Percentiles rank a stretch among this genome's conserved stretches.
These are phyloP conservation scores for Brachystomella parvula DNA, from an alignment of 1,140 invertebrate genomes.

Conservation along the genomic window DNA sequence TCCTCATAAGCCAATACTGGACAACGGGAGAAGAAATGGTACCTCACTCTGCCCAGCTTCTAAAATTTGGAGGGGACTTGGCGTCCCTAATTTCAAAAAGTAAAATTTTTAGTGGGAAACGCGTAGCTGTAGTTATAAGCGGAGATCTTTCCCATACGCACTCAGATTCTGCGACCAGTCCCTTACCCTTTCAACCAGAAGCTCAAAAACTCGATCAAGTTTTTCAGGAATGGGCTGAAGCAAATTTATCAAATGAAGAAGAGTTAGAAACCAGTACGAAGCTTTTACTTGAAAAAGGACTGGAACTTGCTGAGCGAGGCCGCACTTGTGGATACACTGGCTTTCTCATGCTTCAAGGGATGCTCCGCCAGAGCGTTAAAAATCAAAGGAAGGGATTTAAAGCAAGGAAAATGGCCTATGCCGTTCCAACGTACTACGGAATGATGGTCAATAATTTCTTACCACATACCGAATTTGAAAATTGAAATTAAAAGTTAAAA, in stretches of 20 bases:
- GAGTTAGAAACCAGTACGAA: background rate
- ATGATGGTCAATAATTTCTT: slow-evolving; percentile 19
- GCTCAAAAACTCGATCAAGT: slow-evolving; percentile 16
- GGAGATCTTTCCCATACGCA: slow-evolving; percentile 28
- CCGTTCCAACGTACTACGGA: slow-evolving; percentile 28
- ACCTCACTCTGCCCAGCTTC: slow-evolving; percentile 1
- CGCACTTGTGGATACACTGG: slow-evolving; percentile 28
- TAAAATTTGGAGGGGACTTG: slow-evolving; percentile 22
- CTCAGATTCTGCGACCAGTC: slow-evolving; percentile 22
- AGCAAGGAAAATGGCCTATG: slow-evolving; percentile 13
- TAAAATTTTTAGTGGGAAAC: slow-evolving; percentile 8
- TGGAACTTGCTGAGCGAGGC: slow-evolving; percentile 1
- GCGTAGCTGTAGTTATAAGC: slow-evolving; percentile 26
- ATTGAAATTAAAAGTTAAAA: too few species aligned
- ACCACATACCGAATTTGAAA: background rate
- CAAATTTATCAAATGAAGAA: background rate
- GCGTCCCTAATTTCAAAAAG: background rate
- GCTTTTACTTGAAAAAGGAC: slow-evolving; percentile 13
- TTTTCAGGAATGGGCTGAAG: slow-evolving; percentile 20
- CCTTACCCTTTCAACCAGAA: slow-evolving; percentile 15
- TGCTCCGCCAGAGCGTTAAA: slow-evolving; percentile 2
- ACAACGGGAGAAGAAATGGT: background rate
- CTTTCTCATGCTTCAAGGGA: slow-evolving; percentile 25
- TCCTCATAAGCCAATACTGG: slow-evolving; percentile 19
- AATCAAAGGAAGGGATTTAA: background rate